Evolutionary conservation across 2,797 vertebrate species (phyloP).

Genomic region (Lepus townsendii): DNA sequence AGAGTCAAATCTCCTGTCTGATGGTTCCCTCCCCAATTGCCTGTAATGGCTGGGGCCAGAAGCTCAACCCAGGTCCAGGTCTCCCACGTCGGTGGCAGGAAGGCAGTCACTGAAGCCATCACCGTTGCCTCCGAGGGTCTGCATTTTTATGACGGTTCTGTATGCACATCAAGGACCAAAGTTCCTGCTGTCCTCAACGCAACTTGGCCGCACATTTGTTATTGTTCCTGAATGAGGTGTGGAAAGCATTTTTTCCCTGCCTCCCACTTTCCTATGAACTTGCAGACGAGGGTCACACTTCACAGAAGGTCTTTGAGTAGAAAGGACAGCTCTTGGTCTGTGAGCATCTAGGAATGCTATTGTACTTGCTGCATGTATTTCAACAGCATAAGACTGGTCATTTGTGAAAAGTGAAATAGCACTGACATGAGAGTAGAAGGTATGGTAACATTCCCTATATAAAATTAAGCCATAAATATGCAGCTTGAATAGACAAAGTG

Average conservation of each 20-base stretch:
- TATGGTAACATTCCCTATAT: neutral
- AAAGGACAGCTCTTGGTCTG: neutral
- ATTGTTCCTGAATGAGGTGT: neutral
- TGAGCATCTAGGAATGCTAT: neutral
- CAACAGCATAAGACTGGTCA: neutral
- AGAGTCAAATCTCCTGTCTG: too few species aligned
- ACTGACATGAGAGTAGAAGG: conserved; percentile 41
- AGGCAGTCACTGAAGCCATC: too few species aligned
- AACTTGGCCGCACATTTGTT: neutral
- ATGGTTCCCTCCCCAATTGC: too few species aligned
- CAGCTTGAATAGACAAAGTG: conserved; percentile 42
- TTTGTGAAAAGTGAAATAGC: conserved; percentile 34
- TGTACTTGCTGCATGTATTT: conserved; percentile 24
- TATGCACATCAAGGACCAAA: neutral
- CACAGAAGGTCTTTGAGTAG: neutral
- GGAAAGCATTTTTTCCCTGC: neutral
- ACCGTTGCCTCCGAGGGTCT: neutral
- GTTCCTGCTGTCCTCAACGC: neutral
- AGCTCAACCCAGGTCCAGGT: too few species aligned
- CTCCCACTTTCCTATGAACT: neutral
- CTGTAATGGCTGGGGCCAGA: too few species aligned
- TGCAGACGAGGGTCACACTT: neutral
- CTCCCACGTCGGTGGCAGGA: too few species aligned
- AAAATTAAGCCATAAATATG: conserved; percentile 43
- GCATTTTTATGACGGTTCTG: conserved; percentile 15